A percentile compares a stretch with the other conserved stretches of the same genome.
These are phyloP conservation scores for Onychomys torridus DNA, from an alignment of 2,797 vertebrate species.

Conservation along the genomic window DNA sequence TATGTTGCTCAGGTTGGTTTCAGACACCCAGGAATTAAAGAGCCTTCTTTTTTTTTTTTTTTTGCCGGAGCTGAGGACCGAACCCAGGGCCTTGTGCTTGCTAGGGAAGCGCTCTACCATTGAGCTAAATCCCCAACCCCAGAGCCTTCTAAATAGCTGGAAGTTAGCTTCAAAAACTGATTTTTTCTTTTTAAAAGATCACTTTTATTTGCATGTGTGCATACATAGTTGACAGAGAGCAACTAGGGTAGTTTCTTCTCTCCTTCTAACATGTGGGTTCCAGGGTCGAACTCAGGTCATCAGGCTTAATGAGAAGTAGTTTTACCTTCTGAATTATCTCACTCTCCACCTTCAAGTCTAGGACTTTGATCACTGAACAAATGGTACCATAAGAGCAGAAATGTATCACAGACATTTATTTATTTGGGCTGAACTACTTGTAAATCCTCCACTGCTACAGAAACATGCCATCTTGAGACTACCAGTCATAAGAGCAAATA, in stretches of 20 bases:
- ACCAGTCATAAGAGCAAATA: constrained; percentile 5
- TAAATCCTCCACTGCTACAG: background rate
- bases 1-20: background rate
- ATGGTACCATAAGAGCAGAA: constrained; percentile 44
- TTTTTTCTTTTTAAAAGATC: no score
- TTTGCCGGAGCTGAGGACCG: no score
- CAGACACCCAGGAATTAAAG: background rate
- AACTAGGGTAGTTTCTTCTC: background rate
- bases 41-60: no score
- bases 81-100: no score
- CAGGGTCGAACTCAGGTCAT: background rate
- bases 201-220: background rate
- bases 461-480: constrained; percentile 43
- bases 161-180: background rate
- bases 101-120: no score
- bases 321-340: background rate
- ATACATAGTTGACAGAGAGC: background rate
- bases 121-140: no score
- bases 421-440: background rate
- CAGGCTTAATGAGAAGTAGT: background rate
- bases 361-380: background rate
- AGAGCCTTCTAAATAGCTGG: background rate
- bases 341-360: background rate
- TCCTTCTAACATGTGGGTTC: background rate
- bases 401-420: background rate